Evolutionary conservation across 2,888 invertebrate species (phyloP).

Genomic region (Lepidochitona cinerea): DNA sequence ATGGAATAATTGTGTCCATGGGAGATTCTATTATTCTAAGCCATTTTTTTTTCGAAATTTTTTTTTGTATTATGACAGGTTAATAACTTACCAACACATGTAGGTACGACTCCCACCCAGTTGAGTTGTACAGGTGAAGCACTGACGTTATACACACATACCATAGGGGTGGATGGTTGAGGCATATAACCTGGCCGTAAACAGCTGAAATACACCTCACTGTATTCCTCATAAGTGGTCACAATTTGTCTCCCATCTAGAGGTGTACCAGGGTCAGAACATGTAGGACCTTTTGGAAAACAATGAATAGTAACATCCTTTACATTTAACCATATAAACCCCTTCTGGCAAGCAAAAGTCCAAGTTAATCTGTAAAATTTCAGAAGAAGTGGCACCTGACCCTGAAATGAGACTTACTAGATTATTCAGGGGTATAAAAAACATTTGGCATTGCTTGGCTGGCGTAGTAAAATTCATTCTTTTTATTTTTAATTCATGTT

Average conservation of each 20-base stretch:
- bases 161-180: constrained; percentile 18
- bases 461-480: no score
- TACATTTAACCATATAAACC: no score
- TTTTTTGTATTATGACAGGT: no score
- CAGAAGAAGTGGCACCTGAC: no score
- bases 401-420: no score
- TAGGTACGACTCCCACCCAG: constrained; percentile 31
- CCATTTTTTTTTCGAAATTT: no score
- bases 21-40: background rate
- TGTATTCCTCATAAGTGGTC: constrained; percentile 40
- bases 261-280: constrained; percentile 46
- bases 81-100: constrained; percentile 41
- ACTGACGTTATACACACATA: constrained; percentile 30
- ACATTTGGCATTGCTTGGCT: no score
- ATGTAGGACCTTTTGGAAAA: constrained; percentile 50
- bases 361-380: no score
- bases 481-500: no score
- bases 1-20: background rate
- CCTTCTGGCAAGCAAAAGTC: no score
- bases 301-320: no score
- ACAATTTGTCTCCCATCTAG: constrained; percentile 32
- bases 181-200: constrained; percentile 32
- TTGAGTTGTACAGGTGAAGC: constrained; percentile 7
- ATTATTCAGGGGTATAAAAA: no score
- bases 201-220: constrained; percentile 38